Conservation (phyloP, 2,113 vertebrate species). For the Tympanuchus pallidicinctus region DNA sequence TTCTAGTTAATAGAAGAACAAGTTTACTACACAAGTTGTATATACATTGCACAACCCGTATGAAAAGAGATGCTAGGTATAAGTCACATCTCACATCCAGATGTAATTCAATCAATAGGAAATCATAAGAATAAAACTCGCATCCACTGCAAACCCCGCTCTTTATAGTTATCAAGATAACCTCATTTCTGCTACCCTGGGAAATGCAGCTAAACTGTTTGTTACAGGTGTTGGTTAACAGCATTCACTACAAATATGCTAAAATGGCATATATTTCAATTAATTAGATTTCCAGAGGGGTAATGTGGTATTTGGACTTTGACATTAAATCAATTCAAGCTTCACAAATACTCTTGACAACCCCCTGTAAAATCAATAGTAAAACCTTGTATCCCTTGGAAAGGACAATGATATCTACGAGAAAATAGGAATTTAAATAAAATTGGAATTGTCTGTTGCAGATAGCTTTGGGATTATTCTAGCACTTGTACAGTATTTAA, state of each 20-base stretch:
- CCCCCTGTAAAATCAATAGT: constrained; percentile 69
- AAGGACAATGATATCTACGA: constrained; percentile 63
- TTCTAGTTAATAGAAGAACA: neutral
- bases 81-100: neutral
- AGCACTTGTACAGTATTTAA: constrained; percentile 30
- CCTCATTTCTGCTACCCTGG: neutral
- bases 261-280: constrained; percentile 70
- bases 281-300: constrained; percentile 75
- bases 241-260: constrained; percentile 57
- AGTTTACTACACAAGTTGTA: neutral
- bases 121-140: neutral
- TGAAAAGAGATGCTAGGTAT: neutral
- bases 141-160: neutral
- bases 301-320: constrained; percentile 75
- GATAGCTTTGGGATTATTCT: constrained; percentile 40
- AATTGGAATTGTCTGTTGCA: constrained; percentile 48
- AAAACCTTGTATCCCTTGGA: constrained; percentile 62
- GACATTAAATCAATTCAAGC: constrained; percentile 77
- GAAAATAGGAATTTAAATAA: constrained; percentile 59
- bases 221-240: constrained; percentile 17
- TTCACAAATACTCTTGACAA: constrained; percentile 63
- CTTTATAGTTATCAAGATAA: neutral
- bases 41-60: neutral
- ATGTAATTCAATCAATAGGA: neutral
- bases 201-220: constrained; percentile 20